phyloP scores from a whole-genome alignment of 1,140 invertebrate species.

The Drosophila eugracilis region DNA sequence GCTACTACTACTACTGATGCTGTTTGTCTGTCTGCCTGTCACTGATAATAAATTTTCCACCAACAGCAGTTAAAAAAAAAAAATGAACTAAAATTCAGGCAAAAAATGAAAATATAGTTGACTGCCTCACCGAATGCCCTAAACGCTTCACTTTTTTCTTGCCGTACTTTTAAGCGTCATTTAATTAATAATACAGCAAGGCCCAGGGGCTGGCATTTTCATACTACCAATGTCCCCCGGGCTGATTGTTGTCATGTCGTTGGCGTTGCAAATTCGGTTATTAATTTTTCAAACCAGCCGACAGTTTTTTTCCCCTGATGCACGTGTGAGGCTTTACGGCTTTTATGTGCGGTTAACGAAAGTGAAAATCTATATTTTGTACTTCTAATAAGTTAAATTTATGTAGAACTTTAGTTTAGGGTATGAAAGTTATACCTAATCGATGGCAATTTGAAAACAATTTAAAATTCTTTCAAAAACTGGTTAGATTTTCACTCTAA shows the following conservation, averaged over 20 bases:
- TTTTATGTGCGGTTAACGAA: background rate
- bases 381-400: too few species aligned
- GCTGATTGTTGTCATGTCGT: constrained; percentile 11
- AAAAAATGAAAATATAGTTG: constrained; percentile 17
- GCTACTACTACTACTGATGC: constrained; percentile 5
- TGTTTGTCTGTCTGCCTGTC: constrained; percentile 61
- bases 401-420: too few species aligned
- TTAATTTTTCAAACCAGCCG: constrained; percentile 23
- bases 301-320: background rate
- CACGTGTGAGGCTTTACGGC: constrained; percentile 2
- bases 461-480: background rate
- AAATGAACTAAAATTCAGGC: background rate
- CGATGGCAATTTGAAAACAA: background rate
- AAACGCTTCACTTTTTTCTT: constrained; percentile 56
- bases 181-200: constrained; percentile 67
- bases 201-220: constrained; percentile 5
- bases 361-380: too few species aligned
- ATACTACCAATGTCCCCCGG: constrained; percentile 4
- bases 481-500: background rate
- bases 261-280: constrained; percentile 37
- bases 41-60: constrained; percentile 79
- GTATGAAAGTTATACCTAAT: too few species aligned
- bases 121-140: constrained; percentile 20
- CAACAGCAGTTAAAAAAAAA: constrained; percentile 30
- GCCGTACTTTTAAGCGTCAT: constrained; percentile 60